Conservation (phyloP, 2,888 invertebrate species). For the Thelaira solivaga region DNA sequence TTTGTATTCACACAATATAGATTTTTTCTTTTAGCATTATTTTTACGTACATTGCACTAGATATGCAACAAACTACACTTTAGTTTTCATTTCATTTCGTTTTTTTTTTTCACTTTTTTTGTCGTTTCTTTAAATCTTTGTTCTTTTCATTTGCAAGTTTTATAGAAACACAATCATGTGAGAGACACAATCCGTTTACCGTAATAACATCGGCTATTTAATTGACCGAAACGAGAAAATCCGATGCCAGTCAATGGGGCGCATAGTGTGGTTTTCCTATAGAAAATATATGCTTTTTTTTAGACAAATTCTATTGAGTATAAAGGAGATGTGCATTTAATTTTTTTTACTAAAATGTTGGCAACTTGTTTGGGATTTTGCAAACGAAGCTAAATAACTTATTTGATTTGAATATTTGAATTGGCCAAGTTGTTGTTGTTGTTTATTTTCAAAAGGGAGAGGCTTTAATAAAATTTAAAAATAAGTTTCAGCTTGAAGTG, state of each 20-base stretch:
- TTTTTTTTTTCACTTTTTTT: not conserved
- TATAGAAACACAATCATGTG: constrained; percentile 52
- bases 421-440: not conserved
- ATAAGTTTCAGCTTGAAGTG: no score
- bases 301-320: constrained; percentile 37
- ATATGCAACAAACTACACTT: no score
- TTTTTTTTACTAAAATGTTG: constrained; percentile 13
- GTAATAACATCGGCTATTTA: constrained; percentile 67
- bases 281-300: constrained; percentile 33
- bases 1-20: no score
- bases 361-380: constrained; percentile 47
- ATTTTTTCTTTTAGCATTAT: no score
- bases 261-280: constrained; percentile 56
- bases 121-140: constrained; percentile 38
- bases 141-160: constrained; percentile 49
- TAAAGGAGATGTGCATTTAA: constrained; percentile 27
- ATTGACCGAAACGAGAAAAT: constrained; percentile 65
- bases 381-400: constrained; percentile 49
- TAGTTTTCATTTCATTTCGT: not conserved
- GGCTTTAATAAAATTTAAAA: no score
- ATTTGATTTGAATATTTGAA: constrained; percentile 21
- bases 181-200: constrained; percentile 65
- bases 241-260: constrained; percentile 60
- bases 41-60: no score
- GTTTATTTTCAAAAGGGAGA: not conserved